Conservation (phyloP, 2,113 vertebrate species). For the Poecilia latipinna region DNA sequence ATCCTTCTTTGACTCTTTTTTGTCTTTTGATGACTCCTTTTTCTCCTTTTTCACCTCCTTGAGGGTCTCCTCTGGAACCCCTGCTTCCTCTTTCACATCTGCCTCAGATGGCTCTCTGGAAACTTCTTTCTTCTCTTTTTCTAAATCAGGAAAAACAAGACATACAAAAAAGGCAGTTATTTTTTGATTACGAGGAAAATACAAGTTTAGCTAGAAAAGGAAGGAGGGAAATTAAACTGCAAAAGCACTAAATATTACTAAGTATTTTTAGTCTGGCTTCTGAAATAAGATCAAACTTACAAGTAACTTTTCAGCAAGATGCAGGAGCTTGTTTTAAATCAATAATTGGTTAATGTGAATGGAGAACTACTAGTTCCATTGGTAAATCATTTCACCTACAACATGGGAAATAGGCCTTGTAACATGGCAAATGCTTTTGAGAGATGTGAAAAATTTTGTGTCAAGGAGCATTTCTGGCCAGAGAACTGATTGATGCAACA, state of each 20-base stretch:
- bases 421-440: background rate
- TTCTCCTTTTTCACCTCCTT: conserved; percentile 64
- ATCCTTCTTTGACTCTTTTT: conserved; percentile 68
- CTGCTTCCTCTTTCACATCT: conserved; percentile 30
- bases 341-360: no score
- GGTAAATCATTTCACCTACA: no score
- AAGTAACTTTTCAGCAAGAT: no score
- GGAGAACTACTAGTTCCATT: no score
- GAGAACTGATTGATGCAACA: background rate
- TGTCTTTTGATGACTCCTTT: conserved; percentile 66
- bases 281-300: no score
- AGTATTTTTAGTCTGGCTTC: no score
- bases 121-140: conserved; percentile 65
- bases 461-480: background rate
- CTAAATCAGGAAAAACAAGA: conserved; percentile 34
- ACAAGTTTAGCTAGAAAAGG: background rate
- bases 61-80: conserved; percentile 15
- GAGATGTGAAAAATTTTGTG: background rate
- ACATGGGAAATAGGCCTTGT: no score
- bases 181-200: background rate
- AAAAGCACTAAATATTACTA: no score
- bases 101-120: conserved; percentile 41
- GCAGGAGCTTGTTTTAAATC: no score
- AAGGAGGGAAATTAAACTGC: background rate
- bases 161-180: background rate